Base-by-base conservation (phyloP, 2,113 vertebrate genomes). In the Scopus umbretta region DNA sequence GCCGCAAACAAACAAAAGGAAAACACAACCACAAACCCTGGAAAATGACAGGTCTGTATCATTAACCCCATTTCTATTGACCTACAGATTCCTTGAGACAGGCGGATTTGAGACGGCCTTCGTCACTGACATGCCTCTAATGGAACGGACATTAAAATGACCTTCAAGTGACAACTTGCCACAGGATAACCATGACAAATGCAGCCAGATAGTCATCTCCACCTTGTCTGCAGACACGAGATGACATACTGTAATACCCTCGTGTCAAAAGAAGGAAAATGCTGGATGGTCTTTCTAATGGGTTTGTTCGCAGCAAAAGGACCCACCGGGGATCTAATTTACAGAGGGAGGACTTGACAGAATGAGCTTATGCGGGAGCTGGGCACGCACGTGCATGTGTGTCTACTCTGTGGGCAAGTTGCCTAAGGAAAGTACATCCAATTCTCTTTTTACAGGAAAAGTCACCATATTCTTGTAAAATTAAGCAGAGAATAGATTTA, bases 141-240 rank as follows among this genome's bases (percentile, higher is more conserved):
- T 78, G 79, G 88, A 95, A 94, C 0, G 6, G 95, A 90, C 82
- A 40, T 80, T 50, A 67, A 42, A 95, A 67, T 56, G 92, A 93
- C 96, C 96, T 96, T 94, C 81, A 95, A 70, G 92, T 86, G 96
- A 92, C 92, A 97, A 86, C 80, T 78, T 2, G 3, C 67, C 92
- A 73, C 67, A 62, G 92, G 92, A 62, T 88, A 96, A 94, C 85
- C 2, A 8, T 95, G 93, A 96, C 82, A 92, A 96, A 96, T 73
- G 63, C 92, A 92, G 85, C 58, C 85, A 58, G 85, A 93, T 63
- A 93, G 85, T 42, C 96, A 92, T 73, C 95, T 76, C 81, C 88
- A 90, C 84, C 79, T 70, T 55, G 88, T 76, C 79, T 80, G 88
- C 88, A 80, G 79, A 70, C 59, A 25, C 4, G 10, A 80, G 85